Base-by-base conservation (phyloP, 1,140 invertebrate species). In the Leptinotarsa lineolata region DNA sequence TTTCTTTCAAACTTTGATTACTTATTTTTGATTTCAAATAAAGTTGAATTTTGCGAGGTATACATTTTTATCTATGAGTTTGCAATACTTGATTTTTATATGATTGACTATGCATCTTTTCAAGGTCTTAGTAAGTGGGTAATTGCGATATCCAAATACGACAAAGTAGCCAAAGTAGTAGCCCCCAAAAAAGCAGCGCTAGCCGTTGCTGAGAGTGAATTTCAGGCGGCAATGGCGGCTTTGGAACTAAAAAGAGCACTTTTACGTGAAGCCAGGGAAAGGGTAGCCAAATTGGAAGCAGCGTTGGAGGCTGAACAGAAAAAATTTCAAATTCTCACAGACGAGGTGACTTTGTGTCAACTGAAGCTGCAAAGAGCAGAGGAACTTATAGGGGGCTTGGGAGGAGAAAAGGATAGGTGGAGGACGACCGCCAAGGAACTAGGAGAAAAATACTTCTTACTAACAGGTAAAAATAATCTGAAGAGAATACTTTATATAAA, bases 331-430 rank as follows among this genome's bases (percentile, higher is more conserved):
- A 87, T 88, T 16, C 85, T 96, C 74, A 91, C 93, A 78, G 89
- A 91, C 63, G 94, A 98, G 81, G 95, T 96, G 24, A 89, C 94
- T 75, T 86, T 93, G 16, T 99, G 97, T 79, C 92, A 93, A 44
- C 92, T 93, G 77, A 98, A 98, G 85, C 84, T 99, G 54, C 92
- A 95, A 79, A 87, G 97, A 74, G 97, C 97, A 0, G 94, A 97
- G 83, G 95, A 98, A 86, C 88, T 98, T 63, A 95, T 98, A 65
- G 91, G 92, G 8, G 94, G 93, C 0, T 85, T 97, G 15, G 94
- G 94, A 4, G 91, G 94, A 71, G 92, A 97, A 85, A 92, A 95
- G 81, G 88, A 87, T 11, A 88, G 91, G 72, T 98, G 96, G 96
- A 92, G 89, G 2, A 85, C 90, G 48, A 92, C 92, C 13, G 95